Percentiles rank a stretch among this genome's conserved stretches.
Evolutionary conservation across 2,797 vertebrate species (phyloP).

Genomic region (Ceyx erithaca): DNA sequence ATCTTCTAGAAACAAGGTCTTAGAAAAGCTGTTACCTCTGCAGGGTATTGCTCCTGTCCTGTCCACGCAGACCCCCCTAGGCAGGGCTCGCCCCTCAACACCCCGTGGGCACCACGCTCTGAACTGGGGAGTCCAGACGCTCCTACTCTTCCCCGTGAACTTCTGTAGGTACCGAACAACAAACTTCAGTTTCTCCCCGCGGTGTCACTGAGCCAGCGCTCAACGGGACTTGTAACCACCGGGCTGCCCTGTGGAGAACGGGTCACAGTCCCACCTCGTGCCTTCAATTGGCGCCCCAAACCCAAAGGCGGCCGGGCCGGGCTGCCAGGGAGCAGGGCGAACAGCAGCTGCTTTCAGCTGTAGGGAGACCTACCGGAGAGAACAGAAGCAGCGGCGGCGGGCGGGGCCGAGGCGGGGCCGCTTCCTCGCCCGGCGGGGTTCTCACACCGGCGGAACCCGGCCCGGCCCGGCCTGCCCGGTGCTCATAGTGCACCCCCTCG

Average conservation of each 20-base stretch:
- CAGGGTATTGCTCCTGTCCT: not conserved
- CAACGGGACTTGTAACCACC: accelerated
- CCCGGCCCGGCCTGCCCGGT: not conserved
- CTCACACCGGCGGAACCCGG: not conserved
- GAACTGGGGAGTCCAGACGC: not conserved
- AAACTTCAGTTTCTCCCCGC: accelerated
- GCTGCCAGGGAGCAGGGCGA: not conserved
- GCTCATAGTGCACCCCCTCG: too few species aligned
- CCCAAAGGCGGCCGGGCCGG: accelerated
- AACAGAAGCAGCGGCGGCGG: not conserved
- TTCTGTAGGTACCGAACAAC: accelerated
- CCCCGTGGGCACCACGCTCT: not conserved
- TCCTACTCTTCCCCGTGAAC: accelerated
- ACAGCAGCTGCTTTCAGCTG: accelerated
- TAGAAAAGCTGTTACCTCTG: not conserved
- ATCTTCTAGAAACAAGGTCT: not conserved
- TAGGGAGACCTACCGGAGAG: not conserved
- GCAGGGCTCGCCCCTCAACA: not conserved
- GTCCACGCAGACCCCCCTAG: not conserved
- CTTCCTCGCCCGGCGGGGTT: not conserved
- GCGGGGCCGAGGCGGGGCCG: not conserved
- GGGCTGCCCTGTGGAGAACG: accelerated
- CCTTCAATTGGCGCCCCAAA: accelerated
- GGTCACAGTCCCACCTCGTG: accelerated
- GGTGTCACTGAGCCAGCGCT: accelerated